A percentile compares a stretch with the other conserved stretches of the same genome.
phyloP scores from a whole-genome alignment of 2,888 invertebrate species.

The Artemia sinica region DNA sequence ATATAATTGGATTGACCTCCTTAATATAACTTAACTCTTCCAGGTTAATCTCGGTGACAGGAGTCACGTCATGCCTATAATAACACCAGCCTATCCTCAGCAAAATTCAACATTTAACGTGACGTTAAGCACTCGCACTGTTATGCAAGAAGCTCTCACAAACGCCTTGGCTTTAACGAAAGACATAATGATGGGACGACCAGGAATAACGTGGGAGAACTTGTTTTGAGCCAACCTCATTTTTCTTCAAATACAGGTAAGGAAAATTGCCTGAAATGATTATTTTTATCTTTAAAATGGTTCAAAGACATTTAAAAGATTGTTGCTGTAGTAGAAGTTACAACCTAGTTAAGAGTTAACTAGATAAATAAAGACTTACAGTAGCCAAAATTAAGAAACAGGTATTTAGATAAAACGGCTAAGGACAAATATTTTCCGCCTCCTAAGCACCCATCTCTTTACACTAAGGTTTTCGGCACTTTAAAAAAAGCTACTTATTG shows the following conservation, averaged over 20 bases:
- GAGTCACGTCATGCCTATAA: conserved; percentile 98
- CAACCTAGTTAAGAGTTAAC: too few relatives aligned
- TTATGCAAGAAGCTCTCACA: conserved; percentile 83
- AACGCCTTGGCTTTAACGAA: conserved; percentile 52
- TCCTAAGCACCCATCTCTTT: too few relatives aligned
- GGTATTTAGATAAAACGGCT: too few relatives aligned
- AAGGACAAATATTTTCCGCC: too few relatives aligned
- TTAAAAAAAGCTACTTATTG: too few relatives aligned
- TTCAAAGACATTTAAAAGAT: conserved; percentile 15
- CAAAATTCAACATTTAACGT: conserved; percentile 99
- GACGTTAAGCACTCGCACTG: conserved; percentile 71
- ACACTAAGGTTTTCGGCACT: too few relatives aligned
- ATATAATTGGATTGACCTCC: too few relatives aligned
- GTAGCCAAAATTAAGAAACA: too few relatives aligned
- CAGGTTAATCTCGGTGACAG: conserved; percentile 72
- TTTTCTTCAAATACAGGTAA: conserved; percentile 62
- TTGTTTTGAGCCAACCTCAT: conserved; percentile 86
- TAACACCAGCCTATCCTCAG: conserved; percentile 97
- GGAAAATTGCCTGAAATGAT: conserved; percentile 22
- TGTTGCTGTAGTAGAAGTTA: background rate
- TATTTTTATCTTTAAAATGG: conserved; percentile 9
- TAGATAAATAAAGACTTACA: too few relatives aligned
- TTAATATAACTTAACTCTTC: conserved; percentile 21
- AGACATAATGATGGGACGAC: conserved; percentile 65
- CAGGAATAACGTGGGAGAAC: conserved; percentile 59